Evolutionary conservation across 2,888 invertebrate species (phyloP).

Genomic region (Drosophila affinis): DNA sequence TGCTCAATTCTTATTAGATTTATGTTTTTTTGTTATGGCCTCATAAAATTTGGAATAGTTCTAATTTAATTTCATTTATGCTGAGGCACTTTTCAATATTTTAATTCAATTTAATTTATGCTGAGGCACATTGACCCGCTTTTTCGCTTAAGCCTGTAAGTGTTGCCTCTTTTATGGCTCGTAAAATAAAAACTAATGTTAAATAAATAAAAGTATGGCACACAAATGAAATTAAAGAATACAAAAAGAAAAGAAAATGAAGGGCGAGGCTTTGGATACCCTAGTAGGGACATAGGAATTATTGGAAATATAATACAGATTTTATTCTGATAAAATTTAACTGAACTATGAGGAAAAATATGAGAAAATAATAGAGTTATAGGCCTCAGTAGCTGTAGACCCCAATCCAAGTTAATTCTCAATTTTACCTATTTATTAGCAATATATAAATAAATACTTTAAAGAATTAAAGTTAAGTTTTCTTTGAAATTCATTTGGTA

Average conservation of each 20-base stretch:
- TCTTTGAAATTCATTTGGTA: too few species aligned
- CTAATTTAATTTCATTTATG: constrained; percentile 27
- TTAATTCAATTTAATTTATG: constrained; percentile 27
- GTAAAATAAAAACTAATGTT: constrained; percentile 70
- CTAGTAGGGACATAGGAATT: too few species aligned
- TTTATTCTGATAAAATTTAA: too few species aligned
- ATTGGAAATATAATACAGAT: too few species aligned
- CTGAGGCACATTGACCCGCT: not conserved
- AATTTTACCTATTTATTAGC: too few species aligned
- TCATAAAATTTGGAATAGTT: constrained; percentile 8
- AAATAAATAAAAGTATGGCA: constrained; percentile 66
- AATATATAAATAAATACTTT: too few species aligned
- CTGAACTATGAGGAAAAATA: too few species aligned
- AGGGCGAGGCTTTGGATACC: constrained; percentile 9
- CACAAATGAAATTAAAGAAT: constrained; percentile 63
- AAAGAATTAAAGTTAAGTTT: too few species aligned
- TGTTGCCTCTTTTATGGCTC: constrained; percentile 20
- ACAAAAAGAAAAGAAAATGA: not conserved
- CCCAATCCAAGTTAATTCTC: too few species aligned
- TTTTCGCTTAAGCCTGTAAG: constrained; percentile 2
- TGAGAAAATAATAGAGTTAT: too few species aligned
- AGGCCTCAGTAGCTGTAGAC: too few species aligned
- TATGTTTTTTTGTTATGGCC: constrained; percentile 11
- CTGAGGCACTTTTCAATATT: not conserved
- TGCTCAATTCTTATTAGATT: constrained; percentile 23